Base-by-base conservation (phyloP, 2,113 vertebrate genomes). In the Callocephalon fimbriatum region DNA sequence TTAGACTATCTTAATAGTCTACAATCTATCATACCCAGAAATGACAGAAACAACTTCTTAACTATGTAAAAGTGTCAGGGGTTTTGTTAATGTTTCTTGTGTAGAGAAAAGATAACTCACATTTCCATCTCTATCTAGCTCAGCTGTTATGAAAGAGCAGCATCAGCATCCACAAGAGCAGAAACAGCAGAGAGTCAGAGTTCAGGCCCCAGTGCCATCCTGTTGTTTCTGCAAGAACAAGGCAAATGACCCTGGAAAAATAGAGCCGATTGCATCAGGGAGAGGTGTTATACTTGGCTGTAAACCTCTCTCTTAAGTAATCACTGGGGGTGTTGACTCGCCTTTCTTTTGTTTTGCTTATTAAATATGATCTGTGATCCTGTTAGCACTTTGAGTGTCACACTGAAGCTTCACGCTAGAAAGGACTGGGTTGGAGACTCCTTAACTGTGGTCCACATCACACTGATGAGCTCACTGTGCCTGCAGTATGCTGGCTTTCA, bases 141-240 rank as follows among this genome's bases (percentile, higher is more conserved):
- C 93, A 86, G 93, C 85, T 95, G 51, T 81, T 94, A 67, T 71
- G 73, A 94, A 94, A 96, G 32, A 91, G 85, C 86, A 95, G 44
- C 35, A 90, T 94, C 96, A 95, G 93, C 95, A 94, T 82, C 76
- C 85, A 95, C 70, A 94, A 86, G 2, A 94, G 95, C 96, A 94
- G 93, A 90, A 88, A 90, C 32, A 94, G 94, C 95, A 90, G 74
- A 93, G 75, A 96, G 94, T 95, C 96, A 97, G 86, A 95, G 95
- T 96, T 96, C 94, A 92, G 86, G 56, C 86, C 85, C 83, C 95
- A 90, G 71, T 94, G 88, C 90, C 94, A 97, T 96, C 96, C 95
- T 97, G 96, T 95, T 96, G 79, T 96, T 97, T 92, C 91, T 80
- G 71, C 56, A 80, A 91, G 93, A 95, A 70, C 67, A 79, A 59